Conservation (phyloP, 2,113 vertebrate genomes). For the Prunella himalayana region DNA sequence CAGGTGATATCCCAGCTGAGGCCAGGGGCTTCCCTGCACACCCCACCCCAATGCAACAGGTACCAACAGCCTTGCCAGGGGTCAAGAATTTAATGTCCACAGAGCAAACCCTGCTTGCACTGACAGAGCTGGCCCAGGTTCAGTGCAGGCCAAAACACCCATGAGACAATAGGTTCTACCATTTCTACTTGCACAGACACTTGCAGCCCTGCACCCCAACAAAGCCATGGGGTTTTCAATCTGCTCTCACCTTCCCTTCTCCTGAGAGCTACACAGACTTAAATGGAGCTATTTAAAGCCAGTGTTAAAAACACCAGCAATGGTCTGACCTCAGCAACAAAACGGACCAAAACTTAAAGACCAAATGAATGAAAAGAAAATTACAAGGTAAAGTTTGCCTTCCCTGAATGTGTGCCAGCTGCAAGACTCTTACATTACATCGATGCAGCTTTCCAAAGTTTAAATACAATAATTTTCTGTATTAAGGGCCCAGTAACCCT, state of each 20-base stretch:
- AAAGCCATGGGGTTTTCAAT: background rate
- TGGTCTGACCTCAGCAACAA: background rate
- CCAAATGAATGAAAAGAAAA: conserved; percentile 33
- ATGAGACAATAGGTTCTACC: background rate
- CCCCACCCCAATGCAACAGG: accelerated
- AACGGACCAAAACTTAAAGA: background rate
- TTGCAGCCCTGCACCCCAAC: background rate
- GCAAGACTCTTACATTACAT: background rate
- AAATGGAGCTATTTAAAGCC: background rate
- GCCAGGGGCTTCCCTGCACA: background rate
- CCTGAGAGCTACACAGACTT: background rate
- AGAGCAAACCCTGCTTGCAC: background rate
- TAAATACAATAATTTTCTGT: conserved; percentile 61
- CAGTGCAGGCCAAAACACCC: accelerated
- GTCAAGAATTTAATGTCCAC: accelerated
- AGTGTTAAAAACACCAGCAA: background rate
- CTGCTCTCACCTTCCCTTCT: background rate
- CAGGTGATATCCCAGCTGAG: background rate
- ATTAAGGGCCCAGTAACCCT: conserved; percentile 2
- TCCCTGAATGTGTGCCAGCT: background rate
- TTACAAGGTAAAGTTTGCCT: conserved; percentile 32
- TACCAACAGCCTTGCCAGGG: background rate
- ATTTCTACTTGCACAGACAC: background rate
- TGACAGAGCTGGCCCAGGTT: background rate
- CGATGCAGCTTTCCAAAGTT: background rate